A percentile compares a stretch with the other conserved stretches of the same genome.
phyloP scores from a whole-genome alignment of 2,113 vertebrate species.

The Gallinago media region DNA sequence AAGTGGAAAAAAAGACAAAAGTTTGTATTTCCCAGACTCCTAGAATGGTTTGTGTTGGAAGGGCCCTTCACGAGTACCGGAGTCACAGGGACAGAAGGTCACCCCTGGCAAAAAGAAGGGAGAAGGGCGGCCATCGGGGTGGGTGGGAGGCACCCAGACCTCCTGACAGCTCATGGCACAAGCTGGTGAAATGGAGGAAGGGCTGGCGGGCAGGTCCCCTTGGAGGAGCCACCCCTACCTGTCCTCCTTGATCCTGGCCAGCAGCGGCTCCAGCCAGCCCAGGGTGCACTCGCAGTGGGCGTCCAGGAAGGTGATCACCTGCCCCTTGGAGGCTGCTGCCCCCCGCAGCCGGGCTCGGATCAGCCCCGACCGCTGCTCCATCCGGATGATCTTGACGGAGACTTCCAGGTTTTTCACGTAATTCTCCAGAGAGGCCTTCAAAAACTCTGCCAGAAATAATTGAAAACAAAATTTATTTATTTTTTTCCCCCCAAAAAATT shows the following conservation, averaged over 20 bases:
- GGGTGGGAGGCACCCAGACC: not conserved
- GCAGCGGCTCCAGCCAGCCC: conserved; percentile 94
- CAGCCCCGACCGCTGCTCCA: conserved; percentile 94
- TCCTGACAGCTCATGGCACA: accelerated
- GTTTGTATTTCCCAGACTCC: not conserved
- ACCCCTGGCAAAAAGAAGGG: not conserved
- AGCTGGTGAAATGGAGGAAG: accelerated
- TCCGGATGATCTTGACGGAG: conserved; percentile 87
- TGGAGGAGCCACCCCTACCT: conserved; percentile 45
- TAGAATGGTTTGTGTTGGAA: not conserved
- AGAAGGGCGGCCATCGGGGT: accelerated
- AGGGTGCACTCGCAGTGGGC: conserved; percentile 96
- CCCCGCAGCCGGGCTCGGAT: conserved; percentile 94
- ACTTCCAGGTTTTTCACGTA: conserved; percentile 88
- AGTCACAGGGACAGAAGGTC: accelerated
- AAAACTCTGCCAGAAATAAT: conserved; percentile 81
- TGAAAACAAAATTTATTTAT: not conserved
- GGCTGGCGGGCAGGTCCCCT: too few relatives aligned
- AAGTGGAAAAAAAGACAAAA: too few relatives aligned
- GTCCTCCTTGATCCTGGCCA: conserved; percentile 91
- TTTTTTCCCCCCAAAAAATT: too few relatives aligned
- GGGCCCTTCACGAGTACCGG: not conserved
- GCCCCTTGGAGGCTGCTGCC: conserved; percentile 88
- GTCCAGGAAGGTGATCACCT: conserved; percentile 96
- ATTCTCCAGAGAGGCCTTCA: conserved; percentile 89